Evolutionary conservation across 1,140 invertebrate species (phyloP).

Genomic region (Dufourea novaeangliae): DNA sequence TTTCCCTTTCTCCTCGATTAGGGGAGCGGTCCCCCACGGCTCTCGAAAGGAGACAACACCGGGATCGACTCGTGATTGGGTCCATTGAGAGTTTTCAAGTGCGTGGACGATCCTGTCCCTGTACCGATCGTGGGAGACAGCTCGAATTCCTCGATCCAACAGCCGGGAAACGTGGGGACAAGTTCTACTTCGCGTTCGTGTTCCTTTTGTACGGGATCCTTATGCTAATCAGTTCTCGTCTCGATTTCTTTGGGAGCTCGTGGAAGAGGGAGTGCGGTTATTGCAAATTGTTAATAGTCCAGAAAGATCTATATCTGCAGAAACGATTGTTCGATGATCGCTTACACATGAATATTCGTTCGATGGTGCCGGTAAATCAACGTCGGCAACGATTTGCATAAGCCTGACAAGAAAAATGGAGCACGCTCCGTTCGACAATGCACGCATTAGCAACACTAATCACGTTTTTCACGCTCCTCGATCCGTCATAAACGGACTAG

Average conservation of each 20-base stretch:
- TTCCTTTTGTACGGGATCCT: background rate
- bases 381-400: background rate
- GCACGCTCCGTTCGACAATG: background rate
- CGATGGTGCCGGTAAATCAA: background rate
- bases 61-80: conserved; percentile 70
- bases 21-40: conserved; percentile 51
- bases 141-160: conserved; percentile 17
- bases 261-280: background rate
- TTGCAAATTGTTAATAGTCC: background rate
- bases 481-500: background rate
- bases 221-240: background rate
- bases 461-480: conserved; percentile 3
- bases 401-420: background rate
- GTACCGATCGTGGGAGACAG: conserved; percentile 73
- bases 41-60: conserved; percentile 51
- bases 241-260: background rate
- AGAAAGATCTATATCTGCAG: background rate
- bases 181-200: background rate
- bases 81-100: conserved; percentile 75
- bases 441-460: conserved; percentile 16
- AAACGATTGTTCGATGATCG: conserved; percentile 8
- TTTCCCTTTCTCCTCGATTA: conserved; percentile 57
- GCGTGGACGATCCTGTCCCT: conserved; percentile 65
- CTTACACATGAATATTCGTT: conserved; percentile 9
- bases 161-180: background rate